A percentile compares a stretch with the other conserved stretches of the same genome.
phyloP scores from a whole-genome alignment of 2,888 invertebrate genomes.

The Lasioglossum morio region DNA sequence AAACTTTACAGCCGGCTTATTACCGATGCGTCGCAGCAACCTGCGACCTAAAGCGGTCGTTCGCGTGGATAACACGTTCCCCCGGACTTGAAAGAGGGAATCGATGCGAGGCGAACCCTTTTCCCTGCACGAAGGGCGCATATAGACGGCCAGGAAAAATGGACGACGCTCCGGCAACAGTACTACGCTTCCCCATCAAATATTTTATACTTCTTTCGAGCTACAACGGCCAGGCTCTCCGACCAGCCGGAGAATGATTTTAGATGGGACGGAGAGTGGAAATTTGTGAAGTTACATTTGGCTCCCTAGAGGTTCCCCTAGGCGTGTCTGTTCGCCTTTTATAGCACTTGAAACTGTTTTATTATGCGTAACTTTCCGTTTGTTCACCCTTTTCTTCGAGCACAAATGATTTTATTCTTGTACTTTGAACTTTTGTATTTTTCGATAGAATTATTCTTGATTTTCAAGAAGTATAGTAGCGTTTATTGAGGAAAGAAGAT shows the following conservation, averaged over 20 bases:
- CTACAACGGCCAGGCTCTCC: not conserved
- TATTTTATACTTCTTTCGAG: constrained; percentile 2
- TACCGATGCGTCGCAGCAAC: constrained; percentile 24
- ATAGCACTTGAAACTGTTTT: not conserved
- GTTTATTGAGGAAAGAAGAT: not conserved
- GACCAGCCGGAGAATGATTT: not conserved
- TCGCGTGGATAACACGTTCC: constrained; percentile 29
- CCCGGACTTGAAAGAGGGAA: constrained; percentile 37
- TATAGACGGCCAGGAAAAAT: constrained; percentile 6
- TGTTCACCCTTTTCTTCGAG: not conserved
- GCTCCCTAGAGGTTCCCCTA: not conserved
- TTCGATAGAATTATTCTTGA: not conserved
- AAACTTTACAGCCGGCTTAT: constrained; percentile 32
- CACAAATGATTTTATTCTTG: not conserved
- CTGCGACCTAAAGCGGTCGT: constrained; percentile 4
- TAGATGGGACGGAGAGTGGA: not conserved
- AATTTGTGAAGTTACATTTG: not conserved
- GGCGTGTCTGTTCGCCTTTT: not conserved
- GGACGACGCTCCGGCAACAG: not conserved
- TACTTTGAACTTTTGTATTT: not conserved
- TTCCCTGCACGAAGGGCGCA: constrained; percentile 3
- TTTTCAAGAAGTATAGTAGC: no score
- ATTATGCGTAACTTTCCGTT: not conserved
- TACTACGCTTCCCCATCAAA: not conserved
- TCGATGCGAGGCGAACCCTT: constrained; percentile 39